Percentiles rank a stretch among this genome's conserved stretches.
Conservation (phyloP, 2,113 vertebrate species). For the Rhinopomastus cyanomelas region DNA sequence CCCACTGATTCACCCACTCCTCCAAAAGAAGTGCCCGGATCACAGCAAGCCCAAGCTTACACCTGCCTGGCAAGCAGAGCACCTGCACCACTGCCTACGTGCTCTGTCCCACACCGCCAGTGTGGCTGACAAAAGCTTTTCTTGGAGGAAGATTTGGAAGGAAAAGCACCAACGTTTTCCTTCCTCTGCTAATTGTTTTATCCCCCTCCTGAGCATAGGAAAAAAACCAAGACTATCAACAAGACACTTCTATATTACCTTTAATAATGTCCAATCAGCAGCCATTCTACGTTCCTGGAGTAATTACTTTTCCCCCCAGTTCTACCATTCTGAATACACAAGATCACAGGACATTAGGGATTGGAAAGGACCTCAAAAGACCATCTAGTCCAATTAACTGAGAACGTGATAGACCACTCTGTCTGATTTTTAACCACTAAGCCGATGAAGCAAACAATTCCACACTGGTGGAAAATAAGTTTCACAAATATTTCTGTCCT, state of each 20-base stretch:
- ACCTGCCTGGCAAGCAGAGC: background rate
- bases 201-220: background rate
- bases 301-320: background rate
- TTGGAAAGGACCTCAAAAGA: no score
- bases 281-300: background rate
- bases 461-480: background rate
- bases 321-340: background rate
- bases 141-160: background rate
- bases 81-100: background rate
- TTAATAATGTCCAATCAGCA: background rate
- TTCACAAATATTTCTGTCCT: background rate
- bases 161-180: background rate
- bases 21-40: background rate
- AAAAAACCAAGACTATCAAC: background rate
- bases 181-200: background rate
- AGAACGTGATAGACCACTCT: background rate
- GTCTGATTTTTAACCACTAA: no score
- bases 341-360: no score
- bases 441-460: background rate
- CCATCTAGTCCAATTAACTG: no score
- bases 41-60: background rate
- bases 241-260: background rate
- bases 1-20: rapidly evolving
- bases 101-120: rapidly evolving
- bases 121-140: background rate